Evolutionary conservation across 2,888 invertebrate species (phyloP).

Genomic region (Pristionchus maxplancki): DNA sequence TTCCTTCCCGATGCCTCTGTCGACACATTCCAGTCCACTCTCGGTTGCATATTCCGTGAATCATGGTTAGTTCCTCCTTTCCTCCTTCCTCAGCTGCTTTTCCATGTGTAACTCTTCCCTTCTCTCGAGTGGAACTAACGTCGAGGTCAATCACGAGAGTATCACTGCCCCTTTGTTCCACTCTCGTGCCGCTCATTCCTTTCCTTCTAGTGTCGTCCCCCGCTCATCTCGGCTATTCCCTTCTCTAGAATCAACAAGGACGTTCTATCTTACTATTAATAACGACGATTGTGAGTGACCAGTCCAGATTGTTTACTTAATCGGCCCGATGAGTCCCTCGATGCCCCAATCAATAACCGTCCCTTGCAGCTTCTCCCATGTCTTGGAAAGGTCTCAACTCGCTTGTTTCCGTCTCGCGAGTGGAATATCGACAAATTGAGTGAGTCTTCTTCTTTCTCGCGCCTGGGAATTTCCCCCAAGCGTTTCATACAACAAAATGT

Average conservation of each 20-base stretch:
- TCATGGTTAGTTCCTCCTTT: slow-evolving; percentile 16
- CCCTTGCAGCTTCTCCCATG: neutral
- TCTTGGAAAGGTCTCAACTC: slow-evolving; percentile 17
- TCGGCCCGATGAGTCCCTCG: neutral
- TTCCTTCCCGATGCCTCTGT: neutral
- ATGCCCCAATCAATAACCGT: neutral
- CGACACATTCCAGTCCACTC: neutral
- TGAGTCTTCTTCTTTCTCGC: neutral
- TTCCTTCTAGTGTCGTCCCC: neutral
- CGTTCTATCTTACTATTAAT: neutral
- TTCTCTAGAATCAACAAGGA: neutral
- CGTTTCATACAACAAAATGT: neutral
- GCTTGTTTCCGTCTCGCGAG: slow-evolving; percentile 1
- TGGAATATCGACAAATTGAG: neutral
- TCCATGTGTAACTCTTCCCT: neutral
- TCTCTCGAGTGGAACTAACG: slow-evolving; percentile 6
- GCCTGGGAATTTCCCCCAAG: neutral
- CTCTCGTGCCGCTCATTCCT: neutral
- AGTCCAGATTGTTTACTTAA: neutral
- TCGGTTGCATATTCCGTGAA: neutral
- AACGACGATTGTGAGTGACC: neutral
- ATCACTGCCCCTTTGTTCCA: slow-evolving; percentile 20
- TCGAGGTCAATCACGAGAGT: slow-evolving; percentile 38
- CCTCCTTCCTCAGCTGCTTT: slow-evolving; percentile 1
- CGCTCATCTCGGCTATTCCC: neutral